Percentiles rank a stretch among this genome's conserved stretches.
These are phyloP conservation scores for Nothobranchius furzeri DNA, from an alignment of 2,113 vertebrate species.

Conservation along the genomic window DNA sequence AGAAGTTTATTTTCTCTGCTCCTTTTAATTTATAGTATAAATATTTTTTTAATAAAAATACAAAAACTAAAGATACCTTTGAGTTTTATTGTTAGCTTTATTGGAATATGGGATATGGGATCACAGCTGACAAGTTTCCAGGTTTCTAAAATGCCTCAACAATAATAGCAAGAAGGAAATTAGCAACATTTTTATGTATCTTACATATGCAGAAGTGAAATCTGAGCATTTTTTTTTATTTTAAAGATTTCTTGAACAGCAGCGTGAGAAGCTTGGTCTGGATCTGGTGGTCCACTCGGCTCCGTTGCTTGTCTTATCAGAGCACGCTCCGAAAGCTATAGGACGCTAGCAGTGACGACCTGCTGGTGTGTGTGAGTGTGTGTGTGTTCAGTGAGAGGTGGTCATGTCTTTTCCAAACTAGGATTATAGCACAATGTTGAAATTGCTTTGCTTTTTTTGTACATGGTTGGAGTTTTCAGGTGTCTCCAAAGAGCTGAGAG, in stretches of 20 bases:
- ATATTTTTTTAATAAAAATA: too few relatives aligned
- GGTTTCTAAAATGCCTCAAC: too few relatives aligned
- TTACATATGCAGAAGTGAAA: too few relatives aligned
- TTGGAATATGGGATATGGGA: too few relatives aligned
- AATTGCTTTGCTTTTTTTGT: constrained; percentile 55
- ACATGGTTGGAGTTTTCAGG: constrained; percentile 57
- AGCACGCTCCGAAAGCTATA: constrained; percentile 53
- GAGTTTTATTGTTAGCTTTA: too few relatives aligned
- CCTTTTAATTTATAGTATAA: too few relatives aligned
- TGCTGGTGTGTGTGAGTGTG: constrained; percentile 17
- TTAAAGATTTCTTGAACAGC: neutral
- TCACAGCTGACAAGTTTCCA: too few relatives aligned
- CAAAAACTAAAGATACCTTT: too few relatives aligned
- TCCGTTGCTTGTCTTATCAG: constrained; percentile 67
- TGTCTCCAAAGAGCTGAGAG: constrained; percentile 46
- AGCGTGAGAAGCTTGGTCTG: neutral
- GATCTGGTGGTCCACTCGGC: constrained; percentile 34
- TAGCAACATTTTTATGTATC: too few relatives aligned
- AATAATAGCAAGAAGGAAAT: too few relatives aligned
- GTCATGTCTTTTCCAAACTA: constrained; percentile 23
- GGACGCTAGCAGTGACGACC: constrained; percentile 58
- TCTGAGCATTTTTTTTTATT: neutral
- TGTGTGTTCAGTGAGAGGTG: neutral
- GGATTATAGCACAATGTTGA: constrained; percentile 45
- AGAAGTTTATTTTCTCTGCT: too few relatives aligned